Percentiles rank a stretch among this genome's conserved stretches.
Evolutionary conservation across 2,113 vertebrate genomes (phyloP).

Genomic region (Solenodon paradoxus): DNA sequence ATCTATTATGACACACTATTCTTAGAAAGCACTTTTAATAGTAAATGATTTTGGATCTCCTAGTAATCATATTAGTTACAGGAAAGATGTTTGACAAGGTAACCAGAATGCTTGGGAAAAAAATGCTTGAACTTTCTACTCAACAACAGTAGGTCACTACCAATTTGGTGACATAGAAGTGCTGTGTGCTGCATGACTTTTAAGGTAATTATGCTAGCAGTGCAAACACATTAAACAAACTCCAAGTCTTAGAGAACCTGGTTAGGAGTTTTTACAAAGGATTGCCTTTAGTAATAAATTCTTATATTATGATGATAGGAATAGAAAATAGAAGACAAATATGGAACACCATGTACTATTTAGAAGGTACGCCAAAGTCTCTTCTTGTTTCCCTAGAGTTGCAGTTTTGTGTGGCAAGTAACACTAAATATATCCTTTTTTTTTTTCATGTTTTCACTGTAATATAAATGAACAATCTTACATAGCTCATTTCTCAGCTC

Average conservation of each 20-base stretch:
- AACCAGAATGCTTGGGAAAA: not conserved
- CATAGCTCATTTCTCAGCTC: conserved; percentile 58
- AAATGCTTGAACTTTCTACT: not conserved
- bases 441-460: not conserved
- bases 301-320: not conserved
- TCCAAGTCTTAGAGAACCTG: not conserved
- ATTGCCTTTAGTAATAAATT: not conserved
- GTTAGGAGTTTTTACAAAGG: not conserved
- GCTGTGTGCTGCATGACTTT: not conserved
- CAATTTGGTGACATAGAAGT: not conserved
- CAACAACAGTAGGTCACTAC: not conserved
- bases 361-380: not conserved
- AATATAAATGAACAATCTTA: conserved; percentile 48
- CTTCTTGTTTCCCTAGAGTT: not conserved
- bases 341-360: not conserved
- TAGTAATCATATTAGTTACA: not conserved
- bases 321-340: not conserved
- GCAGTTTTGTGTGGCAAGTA: not conserved
- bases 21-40: not conserved
- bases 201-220: not conserved
- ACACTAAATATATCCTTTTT: not conserved
- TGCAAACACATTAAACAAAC: not conserved
- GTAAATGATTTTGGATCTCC: not conserved
- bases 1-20: not conserved
- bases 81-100: not conserved